phyloP scores from a whole-genome alignment of 1,140 invertebrate species.

The Drosophila repletoides region DNA sequence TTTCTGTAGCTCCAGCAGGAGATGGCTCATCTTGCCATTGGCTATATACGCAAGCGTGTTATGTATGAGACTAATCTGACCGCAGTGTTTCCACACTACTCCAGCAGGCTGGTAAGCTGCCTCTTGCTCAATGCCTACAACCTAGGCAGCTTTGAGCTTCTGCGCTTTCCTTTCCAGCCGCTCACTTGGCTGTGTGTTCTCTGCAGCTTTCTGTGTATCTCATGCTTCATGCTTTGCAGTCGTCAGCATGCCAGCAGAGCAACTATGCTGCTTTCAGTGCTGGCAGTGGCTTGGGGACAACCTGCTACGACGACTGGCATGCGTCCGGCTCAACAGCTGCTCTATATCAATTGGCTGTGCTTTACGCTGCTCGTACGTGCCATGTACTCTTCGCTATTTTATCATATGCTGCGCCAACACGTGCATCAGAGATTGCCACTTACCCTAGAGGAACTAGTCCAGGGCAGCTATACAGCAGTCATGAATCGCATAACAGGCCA shows the following conservation, averaged over 20 bases:
- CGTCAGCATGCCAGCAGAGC: conserved; percentile 2
- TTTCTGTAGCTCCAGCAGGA: conserved; percentile 17
- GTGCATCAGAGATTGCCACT: conserved; percentile 45
- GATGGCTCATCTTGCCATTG: conserved; percentile 44
- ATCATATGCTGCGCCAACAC: conserved; percentile 48
- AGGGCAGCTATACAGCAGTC: conserved; percentile 35
- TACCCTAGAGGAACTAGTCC: conserved; percentile 27
- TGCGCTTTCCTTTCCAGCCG: conserved; percentile 46
- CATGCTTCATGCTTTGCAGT: conserved; percentile 27
- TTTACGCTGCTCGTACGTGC: conserved; percentile 46
- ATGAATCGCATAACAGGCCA: conserved; percentile 42
- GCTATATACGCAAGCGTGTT: conserved; percentile 47
- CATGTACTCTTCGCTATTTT: conserved; percentile 54
- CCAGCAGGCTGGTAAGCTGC: conserved; percentile 42
- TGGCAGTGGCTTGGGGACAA: conserved; percentile 36
- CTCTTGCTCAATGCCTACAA: conserved; percentile 46
- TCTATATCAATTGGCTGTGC: conserved; percentile 45
- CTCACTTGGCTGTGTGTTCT: conserved; percentile 42
- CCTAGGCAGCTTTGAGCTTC: conserved; percentile 46
- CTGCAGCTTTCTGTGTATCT: conserved; percentile 25
- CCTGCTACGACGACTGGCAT: conserved; percentile 14
- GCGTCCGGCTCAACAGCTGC: conserved; percentile 27
- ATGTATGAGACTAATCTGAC: conserved; percentile 33
- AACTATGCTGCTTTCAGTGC: conserved; percentile 29
- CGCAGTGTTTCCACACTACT: conserved; percentile 50